Percentiles rank a stretch among this genome's conserved stretches.
Conservation (phyloP, 2,797 vertebrate genomes). For the Geotrypetes seraphini region DNA sequence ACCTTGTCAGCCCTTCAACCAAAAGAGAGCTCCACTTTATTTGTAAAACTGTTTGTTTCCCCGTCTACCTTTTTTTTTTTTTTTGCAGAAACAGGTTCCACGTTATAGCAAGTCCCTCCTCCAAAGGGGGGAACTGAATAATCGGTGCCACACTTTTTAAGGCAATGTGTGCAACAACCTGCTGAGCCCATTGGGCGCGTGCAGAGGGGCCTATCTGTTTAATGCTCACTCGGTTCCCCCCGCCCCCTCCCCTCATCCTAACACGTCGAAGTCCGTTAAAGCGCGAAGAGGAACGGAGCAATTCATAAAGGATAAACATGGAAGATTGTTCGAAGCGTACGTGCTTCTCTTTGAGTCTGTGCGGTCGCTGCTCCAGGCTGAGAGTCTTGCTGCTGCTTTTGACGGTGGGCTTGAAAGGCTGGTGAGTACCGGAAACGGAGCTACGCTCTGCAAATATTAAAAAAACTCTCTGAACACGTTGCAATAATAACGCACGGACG, state of each 20-base stretch:
- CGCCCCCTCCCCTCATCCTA: constrained; percentile 1
- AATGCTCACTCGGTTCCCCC: too few relatives aligned
- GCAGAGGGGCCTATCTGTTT: too few relatives aligned
- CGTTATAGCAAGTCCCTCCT: constrained; percentile 42
- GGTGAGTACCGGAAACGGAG: constrained; percentile 36
- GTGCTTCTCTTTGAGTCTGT: constrained; percentile 8
- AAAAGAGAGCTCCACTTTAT: too few relatives aligned
- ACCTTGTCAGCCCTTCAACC: constrained; percentile 18
- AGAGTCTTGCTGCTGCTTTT: constrained; percentile 45
- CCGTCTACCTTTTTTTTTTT: too few relatives aligned
- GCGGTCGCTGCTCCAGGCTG: constrained; percentile 34
- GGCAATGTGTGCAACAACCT: constrained; percentile 39
- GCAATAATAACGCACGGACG: too few relatives aligned
- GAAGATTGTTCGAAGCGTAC: constrained; percentile 24
- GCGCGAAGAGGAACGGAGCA: background rate
- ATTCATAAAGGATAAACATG: constrained; percentile 29
- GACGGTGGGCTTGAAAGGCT: constrained; percentile 43
- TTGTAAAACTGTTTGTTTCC: too few relatives aligned
- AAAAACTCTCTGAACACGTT: too few relatives aligned
- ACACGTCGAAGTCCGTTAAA: background rate
- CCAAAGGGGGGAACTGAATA: constrained; percentile 34
- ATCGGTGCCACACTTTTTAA: constrained; percentile 28
- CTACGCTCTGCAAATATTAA: too few relatives aligned
- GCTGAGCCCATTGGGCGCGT: constrained; percentile 39
- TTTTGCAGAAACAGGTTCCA: too few relatives aligned